These are phyloP conservation scores for Pentalonia nigronervosa DNA, from an alignment of 1,140 invertebrate genomes.

Conservation along the genomic window DNA sequence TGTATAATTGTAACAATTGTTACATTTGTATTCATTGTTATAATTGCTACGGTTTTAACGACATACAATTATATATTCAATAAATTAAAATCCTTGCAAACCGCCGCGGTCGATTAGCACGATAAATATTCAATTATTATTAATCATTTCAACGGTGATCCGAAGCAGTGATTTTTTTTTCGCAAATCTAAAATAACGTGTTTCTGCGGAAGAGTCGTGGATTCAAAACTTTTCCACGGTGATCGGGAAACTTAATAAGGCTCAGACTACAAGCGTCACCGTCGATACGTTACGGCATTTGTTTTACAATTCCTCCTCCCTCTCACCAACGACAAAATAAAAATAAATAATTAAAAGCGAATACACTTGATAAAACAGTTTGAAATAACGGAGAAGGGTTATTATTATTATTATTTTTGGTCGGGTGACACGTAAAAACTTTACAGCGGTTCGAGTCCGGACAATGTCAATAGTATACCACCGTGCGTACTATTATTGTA, in stretches of 20 bases:
- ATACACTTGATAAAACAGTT: background rate
- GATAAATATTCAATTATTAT: background rate
- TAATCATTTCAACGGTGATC: too few species aligned
- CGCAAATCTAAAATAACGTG: background rate
- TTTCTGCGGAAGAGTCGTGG: background rate
- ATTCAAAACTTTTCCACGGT: background rate
- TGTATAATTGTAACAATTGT: too few species aligned
- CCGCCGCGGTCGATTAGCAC: background rate
- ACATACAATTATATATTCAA: background rate
- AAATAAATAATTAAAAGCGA: background rate
- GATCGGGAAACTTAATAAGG: background rate
- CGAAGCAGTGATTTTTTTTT: too few species aligned
- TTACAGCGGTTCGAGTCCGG: background rate
- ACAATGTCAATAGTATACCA: background rate
- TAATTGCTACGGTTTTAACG: too few species aligned
- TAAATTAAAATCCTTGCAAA: background rate
- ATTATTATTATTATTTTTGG: background rate
- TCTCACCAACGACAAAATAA: background rate
- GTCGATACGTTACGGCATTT: background rate
- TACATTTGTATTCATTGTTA: too few species aligned
- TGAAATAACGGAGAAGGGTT: background rate
- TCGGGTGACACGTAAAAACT: conserved; percentile 12
- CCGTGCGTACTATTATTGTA: background rate
- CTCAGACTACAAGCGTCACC: background rate
- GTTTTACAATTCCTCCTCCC: background rate